Percentiles rank a stretch among this genome's conserved stretches.
Conservation (phyloP, 2,888 invertebrate species). For the Taphrorychus bicolor region DNA sequence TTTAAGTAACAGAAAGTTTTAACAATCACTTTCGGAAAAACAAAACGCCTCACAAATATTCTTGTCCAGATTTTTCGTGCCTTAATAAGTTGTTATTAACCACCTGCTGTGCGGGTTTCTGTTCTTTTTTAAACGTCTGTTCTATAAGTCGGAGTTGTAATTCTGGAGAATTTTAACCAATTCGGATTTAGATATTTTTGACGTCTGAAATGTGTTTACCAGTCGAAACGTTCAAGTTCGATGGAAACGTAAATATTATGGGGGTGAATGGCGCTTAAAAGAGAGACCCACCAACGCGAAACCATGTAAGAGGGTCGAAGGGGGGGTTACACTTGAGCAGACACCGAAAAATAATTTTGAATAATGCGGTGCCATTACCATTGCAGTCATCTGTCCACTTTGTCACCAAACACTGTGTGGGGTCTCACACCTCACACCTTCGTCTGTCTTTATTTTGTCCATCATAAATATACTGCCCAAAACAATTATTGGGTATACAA, state of each 20-base stretch:
- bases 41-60: conserved; percentile 25
- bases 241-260: background rate
- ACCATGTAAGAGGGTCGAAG: conserved; percentile 27
- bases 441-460: conserved; percentile 23
- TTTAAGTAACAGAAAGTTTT: conserved; percentile 21
- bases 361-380: conserved; percentile 36
- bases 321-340: conserved; percentile 39
- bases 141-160: conserved; percentile 13
- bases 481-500: too few relatives aligned
- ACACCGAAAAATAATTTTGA: conserved; percentile 36
- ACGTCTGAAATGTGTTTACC: too few relatives aligned
- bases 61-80: conserved; percentile 25
- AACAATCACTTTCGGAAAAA: conserved; percentile 19
- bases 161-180: conserved; percentile 9
- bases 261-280: conserved; percentile 30
- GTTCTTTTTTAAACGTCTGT: conserved; percentile 20
- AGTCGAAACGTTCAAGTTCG: too few relatives aligned
- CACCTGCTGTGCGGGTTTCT: conserved; percentile 8
- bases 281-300: conserved; percentile 28
- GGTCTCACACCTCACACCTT: conserved; percentile 51
- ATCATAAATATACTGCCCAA: conserved; percentile 2
- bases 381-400: conserved; percentile 58
- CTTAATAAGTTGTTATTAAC: conserved; percentile 19
- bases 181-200: too few relatives aligned
- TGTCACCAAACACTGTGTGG: conserved; percentile 59